These are phyloP conservation scores for Stenoptilia bipunctidactyla DNA, from an alignment of 2,888 invertebrate species.

Conservation along the genomic window DNA sequence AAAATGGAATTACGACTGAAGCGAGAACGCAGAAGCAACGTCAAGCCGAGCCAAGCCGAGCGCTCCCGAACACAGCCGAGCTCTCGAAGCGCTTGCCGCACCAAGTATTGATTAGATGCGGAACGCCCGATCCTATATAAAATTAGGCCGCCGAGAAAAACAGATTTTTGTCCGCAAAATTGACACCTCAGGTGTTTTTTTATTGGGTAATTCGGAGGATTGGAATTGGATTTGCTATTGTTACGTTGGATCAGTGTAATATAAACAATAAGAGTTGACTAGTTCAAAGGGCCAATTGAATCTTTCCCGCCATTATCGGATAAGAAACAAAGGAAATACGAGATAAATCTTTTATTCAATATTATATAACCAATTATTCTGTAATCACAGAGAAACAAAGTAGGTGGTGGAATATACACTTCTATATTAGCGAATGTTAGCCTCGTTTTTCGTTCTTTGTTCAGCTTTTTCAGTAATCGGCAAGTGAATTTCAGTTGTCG, in stretches of 20 bases:
- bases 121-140: conserved; percentile 66
- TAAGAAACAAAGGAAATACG: no score
- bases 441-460: conserved; percentile 69
- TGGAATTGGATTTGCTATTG: no score
- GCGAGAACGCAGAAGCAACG: conserved; percentile 54
- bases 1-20: conserved; percentile 72
- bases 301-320: no score
- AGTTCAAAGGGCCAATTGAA: no score
- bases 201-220: no score
- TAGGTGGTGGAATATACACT: conserved; percentile 55
- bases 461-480: conserved; percentile 50
- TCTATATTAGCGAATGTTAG: conserved; percentile 71
- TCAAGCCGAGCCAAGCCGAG: conserved; percentile 32
- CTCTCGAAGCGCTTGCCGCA: conserved; percentile 46
- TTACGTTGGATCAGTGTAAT: no score
- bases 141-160: conserved; percentile 68
- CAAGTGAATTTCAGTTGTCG: conserved; percentile 59
- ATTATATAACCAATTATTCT: not conserved
- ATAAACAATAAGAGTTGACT: no score
- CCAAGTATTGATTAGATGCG: conserved; percentile 71
- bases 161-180: conserved; percentile 25
- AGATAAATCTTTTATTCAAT: no score
- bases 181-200: not conserved
- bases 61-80: conserved; percentile 36
- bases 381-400: no score